phyloP scores from a whole-genome alignment of 2,113 vertebrate species.

The Muscicapa adusta region DNA sequence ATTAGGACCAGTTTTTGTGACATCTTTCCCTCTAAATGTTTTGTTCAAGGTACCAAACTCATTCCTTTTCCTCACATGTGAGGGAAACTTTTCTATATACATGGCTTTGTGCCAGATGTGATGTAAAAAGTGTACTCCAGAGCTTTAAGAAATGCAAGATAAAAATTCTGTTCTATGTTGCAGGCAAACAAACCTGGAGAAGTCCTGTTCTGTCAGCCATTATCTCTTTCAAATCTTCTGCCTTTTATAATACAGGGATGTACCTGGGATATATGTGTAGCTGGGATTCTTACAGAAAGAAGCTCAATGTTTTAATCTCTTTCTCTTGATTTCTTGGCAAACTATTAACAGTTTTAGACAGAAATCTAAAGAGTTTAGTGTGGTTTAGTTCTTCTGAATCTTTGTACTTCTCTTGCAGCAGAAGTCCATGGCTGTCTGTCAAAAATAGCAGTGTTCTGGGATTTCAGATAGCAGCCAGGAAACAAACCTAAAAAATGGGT shows the following conservation, averaged over 20 bases:
- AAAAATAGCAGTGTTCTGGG: neutral
- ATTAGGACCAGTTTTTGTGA: neutral
- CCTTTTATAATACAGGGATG: neutral
- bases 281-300: neutral
- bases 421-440: neutral
- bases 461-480: neutral
- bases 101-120: neutral
- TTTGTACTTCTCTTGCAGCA: neutral
- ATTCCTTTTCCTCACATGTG: neutral
- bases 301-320: neutral
- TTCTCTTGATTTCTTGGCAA: neutral
- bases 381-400: neutral
- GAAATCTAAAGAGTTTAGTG: neutral
- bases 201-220: neutral
- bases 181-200: neutral
- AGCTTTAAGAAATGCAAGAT: neutral
- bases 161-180: neutral
- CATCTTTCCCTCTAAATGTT: neutral
- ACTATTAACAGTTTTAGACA: neutral
- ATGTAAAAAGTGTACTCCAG: neutral
- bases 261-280: neutral
- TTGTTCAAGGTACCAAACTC: neutral
- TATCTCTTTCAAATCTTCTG: neutral
- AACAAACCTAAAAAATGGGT: neutral
- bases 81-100: neutral